Conservation (phyloP, 2,113 vertebrate species). For the Salvelinus alpinus region DNA sequence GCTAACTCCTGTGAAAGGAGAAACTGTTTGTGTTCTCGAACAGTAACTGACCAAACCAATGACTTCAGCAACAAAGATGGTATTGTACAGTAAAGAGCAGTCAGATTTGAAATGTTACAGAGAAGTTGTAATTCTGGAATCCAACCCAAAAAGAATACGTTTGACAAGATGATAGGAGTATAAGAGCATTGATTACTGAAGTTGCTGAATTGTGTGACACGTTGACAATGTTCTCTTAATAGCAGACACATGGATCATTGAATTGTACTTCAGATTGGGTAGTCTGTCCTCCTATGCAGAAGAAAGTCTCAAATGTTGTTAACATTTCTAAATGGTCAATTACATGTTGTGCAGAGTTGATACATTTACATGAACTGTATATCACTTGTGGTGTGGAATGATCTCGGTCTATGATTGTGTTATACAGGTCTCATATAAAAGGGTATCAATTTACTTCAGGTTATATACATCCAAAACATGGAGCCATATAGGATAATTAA, state of each 20-base stretch:
- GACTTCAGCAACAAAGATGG: not conserved
- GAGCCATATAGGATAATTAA: conserved; percentile 5
- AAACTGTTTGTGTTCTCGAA: not conserved
- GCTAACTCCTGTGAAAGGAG: not conserved
- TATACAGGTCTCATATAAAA: conserved; percentile 1
- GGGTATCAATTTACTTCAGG: conserved; percentile 12
- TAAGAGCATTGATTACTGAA: not conserved
- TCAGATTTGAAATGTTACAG: not conserved
- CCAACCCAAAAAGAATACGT: not conserved
- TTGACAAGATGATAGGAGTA: not conserved
- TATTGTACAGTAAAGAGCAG: not conserved
- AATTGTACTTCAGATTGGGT: not conserved
- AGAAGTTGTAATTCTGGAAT: not conserved
- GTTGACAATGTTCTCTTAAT: too few relatives aligned
- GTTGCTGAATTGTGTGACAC: not conserved
- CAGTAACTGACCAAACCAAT: not conserved
- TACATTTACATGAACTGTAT: conserved; percentile 1
- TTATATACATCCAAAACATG: not conserved
- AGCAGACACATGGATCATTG: not conserved
- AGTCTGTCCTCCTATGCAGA: not conserved
- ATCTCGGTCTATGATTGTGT: conserved; percentile 7
- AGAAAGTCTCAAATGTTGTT: not conserved
- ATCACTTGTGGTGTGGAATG: conserved; percentile 6
- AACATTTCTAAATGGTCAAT: not conserved
- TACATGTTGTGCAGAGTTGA: conserved; percentile 7